Evolutionary conservation across 1,140 invertebrate species (phyloP).

Genomic region (Colletes gigas): DNA sequence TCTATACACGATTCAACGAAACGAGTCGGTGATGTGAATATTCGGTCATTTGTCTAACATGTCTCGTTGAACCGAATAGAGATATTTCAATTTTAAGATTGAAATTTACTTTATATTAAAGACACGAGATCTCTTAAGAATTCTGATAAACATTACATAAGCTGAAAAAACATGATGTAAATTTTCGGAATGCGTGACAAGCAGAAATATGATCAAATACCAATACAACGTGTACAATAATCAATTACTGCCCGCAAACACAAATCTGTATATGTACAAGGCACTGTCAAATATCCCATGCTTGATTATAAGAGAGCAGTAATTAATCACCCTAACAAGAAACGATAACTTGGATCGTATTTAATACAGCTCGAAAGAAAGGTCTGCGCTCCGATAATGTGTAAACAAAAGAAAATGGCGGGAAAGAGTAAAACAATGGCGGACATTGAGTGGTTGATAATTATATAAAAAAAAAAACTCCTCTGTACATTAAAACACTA

Average conservation of each 20-base stretch:
- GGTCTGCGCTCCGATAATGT: neutral
- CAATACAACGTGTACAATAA: constrained; percentile 6
- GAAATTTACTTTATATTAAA: neutral
- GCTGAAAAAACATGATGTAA: constrained; percentile 39
- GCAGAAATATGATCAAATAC: constrained; percentile 3
- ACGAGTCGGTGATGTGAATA: too few species aligned
- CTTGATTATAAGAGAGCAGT: constrained; percentile 11
- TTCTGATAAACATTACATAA: constrained; percentile 9
- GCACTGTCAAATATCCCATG: constrained; percentile 12
- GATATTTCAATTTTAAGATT: neutral
- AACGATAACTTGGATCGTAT: neutral
- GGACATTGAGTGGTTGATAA: neutral
- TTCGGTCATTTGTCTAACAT: too few species aligned
- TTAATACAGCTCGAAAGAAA: constrained; percentile 1
- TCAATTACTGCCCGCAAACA: constrained; percentile 39
- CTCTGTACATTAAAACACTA: constrained; percentile 7
- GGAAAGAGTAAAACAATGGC: neutral
- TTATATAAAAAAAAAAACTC: constrained; percentile 6
- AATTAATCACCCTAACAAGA: constrained; percentile 14
- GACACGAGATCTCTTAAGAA: neutral
- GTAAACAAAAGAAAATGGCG: neutral
- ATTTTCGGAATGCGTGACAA: constrained; percentile 21
- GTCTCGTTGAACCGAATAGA: neutral
- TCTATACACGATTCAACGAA: too few species aligned
- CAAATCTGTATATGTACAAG: constrained; percentile 10